Conservation (phyloP, 2,888 invertebrate genomes). For the Temnothorax unifasciatus region DNA sequence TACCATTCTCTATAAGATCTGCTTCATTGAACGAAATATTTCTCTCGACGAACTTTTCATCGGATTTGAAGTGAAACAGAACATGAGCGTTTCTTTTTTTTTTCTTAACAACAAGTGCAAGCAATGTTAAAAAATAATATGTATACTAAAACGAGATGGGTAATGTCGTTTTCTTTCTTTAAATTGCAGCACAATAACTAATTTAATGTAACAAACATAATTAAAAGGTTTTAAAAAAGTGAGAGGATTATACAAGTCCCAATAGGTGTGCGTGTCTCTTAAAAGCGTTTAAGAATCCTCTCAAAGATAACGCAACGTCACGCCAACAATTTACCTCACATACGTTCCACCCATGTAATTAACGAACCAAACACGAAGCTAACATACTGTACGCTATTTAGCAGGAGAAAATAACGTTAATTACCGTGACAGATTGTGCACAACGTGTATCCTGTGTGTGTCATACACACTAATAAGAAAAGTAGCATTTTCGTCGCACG, state of each 20-base stretch:
- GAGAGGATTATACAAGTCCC: neutral
- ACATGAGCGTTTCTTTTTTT: neutral
- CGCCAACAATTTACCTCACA: neutral
- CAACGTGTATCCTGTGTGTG: neutral
- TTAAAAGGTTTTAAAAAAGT: neutral
- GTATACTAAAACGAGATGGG: neutral
- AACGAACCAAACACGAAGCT: constrained; percentile 14
- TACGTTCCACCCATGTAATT: constrained; percentile 22
- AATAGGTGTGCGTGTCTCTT: neutral
- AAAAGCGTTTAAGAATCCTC: constrained; percentile 5
- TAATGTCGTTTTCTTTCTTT: neutral
- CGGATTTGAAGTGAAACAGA: neutral
- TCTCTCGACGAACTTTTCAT: neutral
- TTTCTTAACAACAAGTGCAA: neutral
- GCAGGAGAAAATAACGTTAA: constrained; percentile 24
- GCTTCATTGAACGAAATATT: neutral
- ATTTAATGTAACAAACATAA: neutral
- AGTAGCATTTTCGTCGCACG: neutral
- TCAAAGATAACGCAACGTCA: constrained; percentile 22
- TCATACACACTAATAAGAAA: neutral
- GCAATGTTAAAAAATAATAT: neutral
- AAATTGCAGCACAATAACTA: neutral
- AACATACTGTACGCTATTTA: constrained; percentile 13
- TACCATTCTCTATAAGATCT: constrained; percentile 12
- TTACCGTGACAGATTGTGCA: constrained; percentile 32